phyloP scores from a whole-genome alignment of 2,113 vertebrate genomes.

The Prionailurus bengalensis region DNA sequence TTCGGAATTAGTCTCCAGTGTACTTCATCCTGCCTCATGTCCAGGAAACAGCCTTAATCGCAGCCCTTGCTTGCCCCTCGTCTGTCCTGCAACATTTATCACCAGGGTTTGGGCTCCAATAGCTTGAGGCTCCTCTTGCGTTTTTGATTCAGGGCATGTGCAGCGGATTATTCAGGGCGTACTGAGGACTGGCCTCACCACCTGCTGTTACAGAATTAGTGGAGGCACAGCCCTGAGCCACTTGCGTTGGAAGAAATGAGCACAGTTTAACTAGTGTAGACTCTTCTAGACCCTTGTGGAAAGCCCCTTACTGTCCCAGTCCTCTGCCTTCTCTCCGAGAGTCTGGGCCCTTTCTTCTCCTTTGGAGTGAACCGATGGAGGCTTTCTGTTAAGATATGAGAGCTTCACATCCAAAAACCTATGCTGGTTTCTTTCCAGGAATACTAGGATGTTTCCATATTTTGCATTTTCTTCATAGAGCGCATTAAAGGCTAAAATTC shows the following conservation, averaged over 20 bases:
- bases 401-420: not conserved
- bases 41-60: not conserved
- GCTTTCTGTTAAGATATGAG: not conserved
- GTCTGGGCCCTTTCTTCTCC: not conserved
- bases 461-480: not conserved
- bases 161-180: not conserved
- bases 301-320: not conserved
- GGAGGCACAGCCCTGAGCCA: not conserved
- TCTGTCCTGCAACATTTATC: not conserved
- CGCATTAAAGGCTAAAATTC: conserved; percentile 11
- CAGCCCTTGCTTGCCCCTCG: not conserved
- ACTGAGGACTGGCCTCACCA: not conserved
- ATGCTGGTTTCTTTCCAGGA: conserved; percentile 1
- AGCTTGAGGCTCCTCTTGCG: not conserved
- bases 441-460: not conserved
- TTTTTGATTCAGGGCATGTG: not conserved
- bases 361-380: not conserved
- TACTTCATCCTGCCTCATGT: not conserved
- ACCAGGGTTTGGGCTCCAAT: accelerated
- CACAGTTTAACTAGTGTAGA: not conserved
- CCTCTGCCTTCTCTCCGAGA: too few relatives aligned
- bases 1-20: not conserved
- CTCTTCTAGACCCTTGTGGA: not conserved
- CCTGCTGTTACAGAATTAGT: not conserved
- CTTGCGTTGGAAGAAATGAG: not conserved